Evolutionary conservation across 2,797 vertebrate species (phyloP), one percentile per base, ranked within the genome.

Genomic region (Bradypodion pumilum): DNA sequence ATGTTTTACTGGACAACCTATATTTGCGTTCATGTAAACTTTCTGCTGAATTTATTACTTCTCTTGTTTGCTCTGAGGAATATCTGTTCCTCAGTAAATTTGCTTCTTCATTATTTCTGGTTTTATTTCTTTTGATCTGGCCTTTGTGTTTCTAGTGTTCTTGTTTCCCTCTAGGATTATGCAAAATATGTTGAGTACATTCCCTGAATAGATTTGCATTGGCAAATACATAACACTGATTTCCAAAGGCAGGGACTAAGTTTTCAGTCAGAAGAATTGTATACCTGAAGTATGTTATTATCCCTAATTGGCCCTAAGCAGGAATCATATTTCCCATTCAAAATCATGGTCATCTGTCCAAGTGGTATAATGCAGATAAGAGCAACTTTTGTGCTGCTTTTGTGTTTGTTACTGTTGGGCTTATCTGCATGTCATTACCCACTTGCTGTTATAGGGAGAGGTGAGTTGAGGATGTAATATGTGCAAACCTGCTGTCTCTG

Each of bases 21-120:
- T 7, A 69, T 77, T 83, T 37, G 37, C 60, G 49, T 69, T 44
- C 56, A 76, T 76, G 52, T 76, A 70, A 80, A 80, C 27, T 46
- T 32, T 23, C 49, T 37, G 9, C 37, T 74, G n/a, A 40, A 44
- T 75, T 49, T 19, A 85, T 81, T 60, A 76, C 9, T 60, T 69
- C n/a, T 60, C 42, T 44, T 66, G 44, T 69, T 76, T 60, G 40
- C 27, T 56, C 29, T 10, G 37, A 46, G 19, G 40, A 42, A 80
- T 44, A 35, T 75, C 19, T 65, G 46, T 52, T 59, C 29, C 21
- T 52, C n/a, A 23, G n/a, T 49, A 78, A n/a, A 40, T 42, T 42
- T 32, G 19, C 63, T 42, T 59, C 35, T 68, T 56, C 3, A 62
- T 73, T 81, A 25, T 44, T 44, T 44, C 15, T 5, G 25, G 13